Evolutionary conservation across 2,113 vertebrate genomes (phyloP).

Genomic region (Calyptomena viridis): DNA sequence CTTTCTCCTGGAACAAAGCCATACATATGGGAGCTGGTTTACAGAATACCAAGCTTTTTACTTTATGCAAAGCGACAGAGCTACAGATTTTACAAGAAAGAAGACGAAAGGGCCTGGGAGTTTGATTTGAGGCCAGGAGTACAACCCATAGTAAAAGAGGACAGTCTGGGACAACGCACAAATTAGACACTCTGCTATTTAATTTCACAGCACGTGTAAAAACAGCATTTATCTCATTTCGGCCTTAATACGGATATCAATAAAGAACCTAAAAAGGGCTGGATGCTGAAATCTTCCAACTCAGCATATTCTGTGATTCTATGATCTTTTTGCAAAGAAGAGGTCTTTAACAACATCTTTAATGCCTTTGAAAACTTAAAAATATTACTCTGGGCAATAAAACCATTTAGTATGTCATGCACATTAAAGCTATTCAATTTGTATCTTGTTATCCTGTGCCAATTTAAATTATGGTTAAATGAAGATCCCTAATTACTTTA

Average conservation of each 20-base stretch:
- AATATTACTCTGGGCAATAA: background rate
- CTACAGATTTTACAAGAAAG: background rate
- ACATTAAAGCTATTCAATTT: background rate
- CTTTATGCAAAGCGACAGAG: background rate
- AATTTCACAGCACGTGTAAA: background rate
- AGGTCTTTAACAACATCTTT: background rate
- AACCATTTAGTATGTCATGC: background rate
- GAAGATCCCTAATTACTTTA: background rate
- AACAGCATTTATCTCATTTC: background rate
- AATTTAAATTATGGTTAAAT: background rate
- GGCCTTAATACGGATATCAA: background rate
- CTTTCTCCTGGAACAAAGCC: background rate
- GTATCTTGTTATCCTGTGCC: background rate
- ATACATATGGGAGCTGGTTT: background rate
- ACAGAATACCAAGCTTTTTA: background rate
- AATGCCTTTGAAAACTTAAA: background rate
- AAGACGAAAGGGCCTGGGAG: slow-evolving; percentile 1
- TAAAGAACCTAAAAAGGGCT: background rate
- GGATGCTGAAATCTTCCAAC: background rate
- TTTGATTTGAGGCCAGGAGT: slow-evolving; percentile 30
- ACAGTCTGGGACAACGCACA: slow-evolving; percentile 13
- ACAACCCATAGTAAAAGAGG: background rate
- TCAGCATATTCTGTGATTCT: background rate
- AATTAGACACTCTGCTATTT: background rate
- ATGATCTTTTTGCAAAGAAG: background rate